These are phyloP conservation scores for Leptinotarsa rubiginosa DNA, from an alignment of 2,888 invertebrate genomes.

Conservation along the genomic window DNA sequence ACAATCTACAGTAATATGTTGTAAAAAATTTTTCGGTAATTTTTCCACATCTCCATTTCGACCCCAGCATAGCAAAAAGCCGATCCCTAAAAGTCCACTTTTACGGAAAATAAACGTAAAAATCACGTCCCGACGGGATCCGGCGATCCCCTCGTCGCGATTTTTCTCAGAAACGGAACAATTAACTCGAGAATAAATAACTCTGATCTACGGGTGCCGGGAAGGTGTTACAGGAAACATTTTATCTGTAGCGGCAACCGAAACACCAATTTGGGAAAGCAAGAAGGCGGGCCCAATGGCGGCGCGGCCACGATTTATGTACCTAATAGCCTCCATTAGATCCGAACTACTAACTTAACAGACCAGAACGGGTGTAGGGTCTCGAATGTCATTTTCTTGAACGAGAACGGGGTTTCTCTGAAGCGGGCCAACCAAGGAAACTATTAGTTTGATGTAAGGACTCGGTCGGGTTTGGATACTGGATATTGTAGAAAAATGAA, in stretches of 20 bases:
- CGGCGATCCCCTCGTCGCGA: not conserved
- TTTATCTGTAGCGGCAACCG: conserved; percentile 34
- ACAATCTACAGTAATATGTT: not conserved
- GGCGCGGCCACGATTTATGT: conserved; percentile 35
- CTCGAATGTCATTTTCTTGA: conserved; percentile 8
- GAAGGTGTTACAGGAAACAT: conserved; percentile 30
- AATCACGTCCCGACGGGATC: not conserved
- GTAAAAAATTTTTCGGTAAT: not conserved
- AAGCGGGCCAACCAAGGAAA: conserved; percentile 1
- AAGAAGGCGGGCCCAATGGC: conserved; percentile 37
- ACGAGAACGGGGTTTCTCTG: not conserved
- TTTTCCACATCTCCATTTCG: not conserved
- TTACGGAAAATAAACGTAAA: not conserved
- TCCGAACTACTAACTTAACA: conserved; percentile 39
- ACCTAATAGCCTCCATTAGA: conserved; percentile 41
- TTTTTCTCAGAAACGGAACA: conserved; percentile 11
- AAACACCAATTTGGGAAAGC: conserved; percentile 41
- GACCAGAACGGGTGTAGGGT: conserved; percentile 27
- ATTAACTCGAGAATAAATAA: conserved; percentile 14
- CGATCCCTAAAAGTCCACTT: not conserved
- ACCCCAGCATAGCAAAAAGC: not conserved
- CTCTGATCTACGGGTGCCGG: not conserved
- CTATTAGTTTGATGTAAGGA: conserved; percentile 1
- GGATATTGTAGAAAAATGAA: too few relatives aligned
- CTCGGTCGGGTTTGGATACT: not conserved